A percentile compares a stretch with the other conserved stretches of the same genome.
These are phyloP conservation scores for Equus quagga DNA, from an alignment of 2,113 vertebrate species.

Conservation along the genomic window DNA sequence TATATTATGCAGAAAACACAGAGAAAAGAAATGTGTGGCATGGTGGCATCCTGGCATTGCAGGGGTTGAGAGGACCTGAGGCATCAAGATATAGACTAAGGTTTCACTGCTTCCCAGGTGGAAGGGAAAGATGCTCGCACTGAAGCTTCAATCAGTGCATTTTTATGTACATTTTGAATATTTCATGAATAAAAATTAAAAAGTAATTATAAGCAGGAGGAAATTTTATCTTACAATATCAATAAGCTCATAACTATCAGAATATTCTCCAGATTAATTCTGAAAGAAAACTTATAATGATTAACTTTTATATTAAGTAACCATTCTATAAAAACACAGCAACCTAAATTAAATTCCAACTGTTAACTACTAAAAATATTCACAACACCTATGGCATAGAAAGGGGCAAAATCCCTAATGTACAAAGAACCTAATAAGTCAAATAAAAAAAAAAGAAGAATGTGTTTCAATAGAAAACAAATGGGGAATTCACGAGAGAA, in stretches of 20 bases:
- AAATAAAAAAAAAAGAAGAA: not conserved
- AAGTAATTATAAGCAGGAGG: constrained; percentile 22
- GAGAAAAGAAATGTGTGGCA: not conserved
- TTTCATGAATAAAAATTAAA: constrained; percentile 3
- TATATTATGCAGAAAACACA: not conserved
- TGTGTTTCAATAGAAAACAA: not conserved
- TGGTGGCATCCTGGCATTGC: rapidly evolving
- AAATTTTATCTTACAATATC: not conserved
- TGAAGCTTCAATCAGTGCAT: not conserved
- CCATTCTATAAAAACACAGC: constrained; percentile 1
- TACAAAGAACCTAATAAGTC: not conserved
- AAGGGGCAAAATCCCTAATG: not conserved
- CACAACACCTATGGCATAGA: not conserved
- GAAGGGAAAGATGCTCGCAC: not conserved
- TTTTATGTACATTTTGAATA: not conserved
- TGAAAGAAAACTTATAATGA: not conserved
- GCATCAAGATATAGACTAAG: not conserved
- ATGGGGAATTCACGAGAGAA: not conserved
- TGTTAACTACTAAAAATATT: not conserved
- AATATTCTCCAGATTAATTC: constrained; percentile 47
- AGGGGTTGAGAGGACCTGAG: not conserved
- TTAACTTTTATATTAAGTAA: constrained; percentile 23
- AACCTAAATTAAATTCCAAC: not conserved
- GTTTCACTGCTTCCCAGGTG: not conserved
- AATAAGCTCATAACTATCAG: not conserved